Evolutionary conservation across 2,888 invertebrate species (phyloP), one percentile per base, ranked within the genome.

Genomic region (Limnephilus rhombicus): DNA sequence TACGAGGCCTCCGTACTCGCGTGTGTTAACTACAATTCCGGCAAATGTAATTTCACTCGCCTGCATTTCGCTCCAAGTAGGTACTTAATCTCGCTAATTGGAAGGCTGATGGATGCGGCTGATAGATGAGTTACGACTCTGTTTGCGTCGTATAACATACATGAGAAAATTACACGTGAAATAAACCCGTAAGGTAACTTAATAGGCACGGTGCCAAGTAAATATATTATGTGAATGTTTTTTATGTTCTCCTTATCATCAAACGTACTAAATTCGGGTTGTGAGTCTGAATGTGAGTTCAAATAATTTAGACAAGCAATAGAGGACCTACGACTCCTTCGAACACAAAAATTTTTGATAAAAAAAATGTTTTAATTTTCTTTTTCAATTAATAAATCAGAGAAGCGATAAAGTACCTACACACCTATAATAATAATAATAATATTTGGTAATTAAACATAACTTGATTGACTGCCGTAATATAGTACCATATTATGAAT

Each of bases 11-110:
- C 13, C 49, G 18, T 68, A 68, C 53, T 68, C 18, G 53, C 53
- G 24, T 24, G 53, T 68, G 53, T 24, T 82, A 82, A 31, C 82
- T 82, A 82, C 82, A 82, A 34, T 31, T 31, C 82, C 12, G 82
- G 82, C 12, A 82, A 82, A 82, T 82, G 29, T 31, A 82, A 31
- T 82, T 82, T 82, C 82, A 34, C 82, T 82, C 15, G 31, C 82
- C 15, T 82, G 82, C 82, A 82, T 82, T 13, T 82, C 82, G 31
- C 31, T 82, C 12, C 82, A 82, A 29, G 53, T 45, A 81, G 3
- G 53, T 68, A 24, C 53, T 68, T 68, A 68, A 68, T 68, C 53
- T 68, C 53, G 18, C 53, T 68, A 68, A 68, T 68, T 68, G 24
- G 18, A 68, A 68, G 53, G 1, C 24, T 68, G 53, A 53, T 53